Percentiles rank a stretch among this genome's conserved stretches.
Evolutionary conservation across 1,140 invertebrate species (phyloP).

Genomic region (Brachionus asplanchnoidis): DNA sequence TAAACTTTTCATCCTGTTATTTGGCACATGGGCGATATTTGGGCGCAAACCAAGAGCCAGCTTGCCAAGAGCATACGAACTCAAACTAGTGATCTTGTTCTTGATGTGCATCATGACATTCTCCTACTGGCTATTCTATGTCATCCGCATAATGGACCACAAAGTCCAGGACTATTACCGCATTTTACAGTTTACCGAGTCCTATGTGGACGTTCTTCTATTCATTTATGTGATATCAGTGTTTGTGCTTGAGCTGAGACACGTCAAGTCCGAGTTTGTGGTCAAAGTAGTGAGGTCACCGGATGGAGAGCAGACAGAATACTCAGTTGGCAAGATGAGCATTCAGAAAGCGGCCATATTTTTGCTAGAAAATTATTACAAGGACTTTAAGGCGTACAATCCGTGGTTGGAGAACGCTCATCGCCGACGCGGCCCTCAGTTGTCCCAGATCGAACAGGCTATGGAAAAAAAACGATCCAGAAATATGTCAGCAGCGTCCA

Average conservation of each 20-base stretch:
- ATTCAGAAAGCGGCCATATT: conserved; percentile 89
- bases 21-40: conserved; percentile 79
- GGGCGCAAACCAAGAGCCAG: conserved; percentile 63
- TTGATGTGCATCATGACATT: conserved; percentile 84
- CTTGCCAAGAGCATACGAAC: conserved; percentile 85
- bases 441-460: background rate
- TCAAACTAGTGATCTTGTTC: conserved; percentile 76
- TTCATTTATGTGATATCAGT: conserved; percentile 92
- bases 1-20: conserved; percentile 78
- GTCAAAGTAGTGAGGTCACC: conserved; percentile 85
- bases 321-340: conserved; percentile 81
- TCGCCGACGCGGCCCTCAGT: background rate
- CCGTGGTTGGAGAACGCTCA: conserved; percentile 67
- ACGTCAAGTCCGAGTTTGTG: conserved; percentile 80
- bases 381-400: conserved; percentile 92
- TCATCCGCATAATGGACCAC: conserved; percentile 70
- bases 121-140: conserved; percentile 94
- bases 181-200: conserved; percentile 81
- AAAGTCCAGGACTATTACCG: conserved; percentile 57
- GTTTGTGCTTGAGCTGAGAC: conserved; percentile 82
- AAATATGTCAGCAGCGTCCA: background rate
- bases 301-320: conserved; percentile 71
- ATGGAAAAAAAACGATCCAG: conserved; percentile 15
- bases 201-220: conserved; percentile 81
- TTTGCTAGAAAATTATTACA: conserved; percentile 88